Evolutionary conservation across 2,113 vertebrate species (phyloP), one percentile per base, ranked within the genome.

Genomic region (human): DNA sequence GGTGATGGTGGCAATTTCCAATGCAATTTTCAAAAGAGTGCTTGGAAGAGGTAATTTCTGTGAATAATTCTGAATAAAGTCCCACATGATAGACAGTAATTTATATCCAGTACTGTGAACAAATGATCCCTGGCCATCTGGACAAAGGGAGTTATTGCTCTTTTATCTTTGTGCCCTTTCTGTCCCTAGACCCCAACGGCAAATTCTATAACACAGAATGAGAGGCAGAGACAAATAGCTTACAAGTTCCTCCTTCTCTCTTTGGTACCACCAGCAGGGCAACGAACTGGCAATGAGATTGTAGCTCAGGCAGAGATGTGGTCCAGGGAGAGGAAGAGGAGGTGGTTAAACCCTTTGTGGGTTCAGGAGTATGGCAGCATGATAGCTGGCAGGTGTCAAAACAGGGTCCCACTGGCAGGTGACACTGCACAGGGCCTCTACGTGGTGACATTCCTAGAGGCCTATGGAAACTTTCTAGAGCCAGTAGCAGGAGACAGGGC

Each of bases 331-430:
- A 20, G 27, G 40, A 27, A 48, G 27, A 48, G 75, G 4, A 78
- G 8, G 73, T 16, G n/a, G 68, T 18, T 35, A 70, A 17, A 20
- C 6, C 22, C n/a, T 50, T 2, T 32, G 20, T 23, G 17, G 48
- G 23, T 61, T 70, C 22, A 23, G 20, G 40, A 5, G 18, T 12
- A 25, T 25, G 52, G 75, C 84, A 48, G 57, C 68, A 32, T 25
- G 75, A 3, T 1, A 27, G 20, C 3, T 4, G 27, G 48, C 61
- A 30, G 13, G 5, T 6, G 14, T 70, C 95, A 23, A 22, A 50
- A 86, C 57, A 90, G 32, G 52, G 66, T 16, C 35, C 48, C 2
- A 0, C 14, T n/a, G 32, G 0, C 5, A 1, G 14, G 59, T 4
- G 27, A 17, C 89, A 30, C 38, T 2, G 5, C 18, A 11, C 6